phyloP scores from a whole-genome alignment of 2,113 vertebrate genomes.

The Blennius ocellaris region DNA sequence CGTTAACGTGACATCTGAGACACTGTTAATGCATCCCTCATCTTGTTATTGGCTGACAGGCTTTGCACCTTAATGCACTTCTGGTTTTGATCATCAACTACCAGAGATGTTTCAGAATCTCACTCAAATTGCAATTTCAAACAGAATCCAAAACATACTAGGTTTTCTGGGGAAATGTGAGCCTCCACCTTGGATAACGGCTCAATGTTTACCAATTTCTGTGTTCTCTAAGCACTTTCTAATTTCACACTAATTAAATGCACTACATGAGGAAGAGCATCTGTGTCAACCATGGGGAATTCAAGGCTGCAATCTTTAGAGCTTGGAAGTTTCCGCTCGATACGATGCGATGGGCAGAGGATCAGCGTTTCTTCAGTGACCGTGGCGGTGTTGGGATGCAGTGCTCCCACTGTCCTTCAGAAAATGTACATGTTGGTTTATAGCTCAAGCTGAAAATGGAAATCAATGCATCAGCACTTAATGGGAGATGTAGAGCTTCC shows the following conservation, averaged over 20 bases:
- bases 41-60: no score
- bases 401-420: constrained; percentile 36
- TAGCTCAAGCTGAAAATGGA: constrained; percentile 44
- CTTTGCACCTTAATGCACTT: no score
- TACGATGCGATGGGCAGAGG: constrained; percentile 36
- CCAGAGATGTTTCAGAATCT: not conserved
- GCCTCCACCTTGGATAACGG: constrained; percentile 3
- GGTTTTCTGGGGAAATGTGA: not conserved
- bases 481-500: constrained; percentile 58
- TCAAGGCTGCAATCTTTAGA: constrained; percentile 42
- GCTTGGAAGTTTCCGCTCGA: constrained; percentile 38
- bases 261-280: constrained; percentile 51
- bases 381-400: constrained; percentile 24
- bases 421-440: constrained; percentile 44
- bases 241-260: constrained; percentile 65
- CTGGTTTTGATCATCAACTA: constrained; percentile 16
- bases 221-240: constrained; percentile 28
- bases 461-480: constrained; percentile 56
- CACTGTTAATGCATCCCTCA: no score
- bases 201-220: constrained; percentile 31
- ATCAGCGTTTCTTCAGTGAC: constrained; percentile 41
- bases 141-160: not conserved
- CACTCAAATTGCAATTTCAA: not conserved
- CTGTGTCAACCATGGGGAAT: constrained; percentile 61
- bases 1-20: no score